phyloP scores from a whole-genome alignment of 1,140 invertebrate genomes.

The Brachionus manjavacas region DNA sequence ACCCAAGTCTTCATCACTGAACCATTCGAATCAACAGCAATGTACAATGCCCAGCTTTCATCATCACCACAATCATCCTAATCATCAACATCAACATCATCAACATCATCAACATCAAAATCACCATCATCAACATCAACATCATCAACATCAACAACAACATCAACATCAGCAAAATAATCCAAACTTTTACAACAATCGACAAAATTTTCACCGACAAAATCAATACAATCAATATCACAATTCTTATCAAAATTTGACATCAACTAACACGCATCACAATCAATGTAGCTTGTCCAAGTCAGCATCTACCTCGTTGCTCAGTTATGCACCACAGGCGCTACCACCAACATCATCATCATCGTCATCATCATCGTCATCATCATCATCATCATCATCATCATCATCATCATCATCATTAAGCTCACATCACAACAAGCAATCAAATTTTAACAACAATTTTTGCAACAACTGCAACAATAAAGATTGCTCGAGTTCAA shows the following conservation, averaged over 20 bases:
- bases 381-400: too few species aligned
- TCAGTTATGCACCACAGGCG: background rate
- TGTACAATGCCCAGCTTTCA: background rate
- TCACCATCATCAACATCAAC: background rate
- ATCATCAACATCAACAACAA: background rate
- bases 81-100: background rate
- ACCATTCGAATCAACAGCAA: background rate
- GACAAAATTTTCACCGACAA: background rate
- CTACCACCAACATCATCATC: too few species aligned
- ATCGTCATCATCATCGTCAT: background rate
- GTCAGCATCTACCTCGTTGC: slow-evolving; percentile 14
- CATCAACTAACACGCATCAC: background rate
- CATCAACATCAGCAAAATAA: background rate
- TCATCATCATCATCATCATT: background rate
- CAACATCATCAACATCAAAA: background rate
- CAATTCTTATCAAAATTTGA: slow-evolving; percentile 13
- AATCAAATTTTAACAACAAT: slow-evolving; percentile 23
- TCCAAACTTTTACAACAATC: background rate
- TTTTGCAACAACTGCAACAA: slow-evolving; percentile 29
- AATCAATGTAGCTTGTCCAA: background rate
- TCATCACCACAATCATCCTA: background rate
- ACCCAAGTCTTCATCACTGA: slow-evolving; percentile 18
- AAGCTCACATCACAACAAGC: background rate
- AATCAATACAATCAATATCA: slow-evolving; percentile 5
- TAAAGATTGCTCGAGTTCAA: background rate